phyloP scores from a whole-genome alignment of 2,113 vertebrate species.

The Acrocephalus arundinaceus region DNA sequence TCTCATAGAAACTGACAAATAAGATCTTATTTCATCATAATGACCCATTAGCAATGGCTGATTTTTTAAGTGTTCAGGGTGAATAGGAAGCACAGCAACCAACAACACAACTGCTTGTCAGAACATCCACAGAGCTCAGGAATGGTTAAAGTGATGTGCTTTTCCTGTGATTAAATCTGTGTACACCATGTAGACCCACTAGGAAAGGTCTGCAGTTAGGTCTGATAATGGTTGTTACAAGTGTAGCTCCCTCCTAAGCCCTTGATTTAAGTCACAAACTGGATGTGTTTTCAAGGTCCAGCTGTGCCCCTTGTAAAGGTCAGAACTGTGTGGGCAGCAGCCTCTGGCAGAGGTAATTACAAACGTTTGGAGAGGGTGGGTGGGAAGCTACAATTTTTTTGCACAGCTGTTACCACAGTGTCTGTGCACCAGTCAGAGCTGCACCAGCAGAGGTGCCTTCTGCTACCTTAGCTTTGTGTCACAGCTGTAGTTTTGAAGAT shows the following conservation, averaged over 20 bases:
- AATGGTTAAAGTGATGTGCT: background rate
- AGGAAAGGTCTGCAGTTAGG: background rate
- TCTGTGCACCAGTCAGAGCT: background rate
- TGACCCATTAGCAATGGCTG: background rate
- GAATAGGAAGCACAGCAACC: background rate
- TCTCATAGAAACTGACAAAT: background rate
- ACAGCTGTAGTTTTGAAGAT: background rate
- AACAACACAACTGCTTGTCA: background rate
- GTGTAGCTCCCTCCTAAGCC: fast-evolving
- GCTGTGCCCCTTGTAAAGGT: background rate
- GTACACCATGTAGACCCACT: background rate
- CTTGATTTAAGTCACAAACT: background rate
- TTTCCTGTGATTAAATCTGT: background rate
- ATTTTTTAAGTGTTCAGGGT: background rate
- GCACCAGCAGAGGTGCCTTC: background rate
- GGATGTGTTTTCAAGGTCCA: background rate
- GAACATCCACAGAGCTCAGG: background rate
- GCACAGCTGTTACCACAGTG: background rate
- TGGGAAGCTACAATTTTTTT: background rate
- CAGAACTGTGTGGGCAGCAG: background rate
- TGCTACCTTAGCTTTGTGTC: background rate
- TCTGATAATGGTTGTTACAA: background rate
- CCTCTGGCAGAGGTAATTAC: background rate
- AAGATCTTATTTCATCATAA: background rate
- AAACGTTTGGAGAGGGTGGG: background rate